Conservation (phyloP, 2,797 vertebrate genomes). For the Gouania willdenowi region DNA sequence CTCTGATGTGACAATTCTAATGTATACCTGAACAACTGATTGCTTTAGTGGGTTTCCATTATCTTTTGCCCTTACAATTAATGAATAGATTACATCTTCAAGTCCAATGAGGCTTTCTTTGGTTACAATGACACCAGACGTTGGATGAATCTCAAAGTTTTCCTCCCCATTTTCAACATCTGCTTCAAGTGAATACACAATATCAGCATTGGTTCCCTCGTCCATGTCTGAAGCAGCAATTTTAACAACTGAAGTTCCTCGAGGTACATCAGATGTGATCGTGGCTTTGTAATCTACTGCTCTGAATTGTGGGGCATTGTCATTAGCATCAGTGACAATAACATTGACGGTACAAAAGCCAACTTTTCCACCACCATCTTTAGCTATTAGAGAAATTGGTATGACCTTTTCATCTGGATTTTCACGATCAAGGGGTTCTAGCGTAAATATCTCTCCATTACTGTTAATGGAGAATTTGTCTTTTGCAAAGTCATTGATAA, state of each 20-base stretch:
- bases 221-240: conserved; percentile 92
- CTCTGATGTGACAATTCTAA: conserved; percentile 87
- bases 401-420: conserved; percentile 89
- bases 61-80: conserved; percentile 89
- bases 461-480: conserved; percentile 89
- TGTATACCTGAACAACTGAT: conserved; percentile 86
- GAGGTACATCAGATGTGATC: conserved; percentile 82
- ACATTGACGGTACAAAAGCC: conserved; percentile 92
- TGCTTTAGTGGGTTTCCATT: conserved; percentile 84
- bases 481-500: conserved; percentile 92
- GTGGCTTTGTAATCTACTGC: conserved; percentile 87
- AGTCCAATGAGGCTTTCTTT: conserved; percentile 96
- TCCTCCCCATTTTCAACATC: conserved; percentile 89
- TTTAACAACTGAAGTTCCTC: conserved; percentile 85
- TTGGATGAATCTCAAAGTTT: conserved; percentile 90
- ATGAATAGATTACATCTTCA: conserved; percentile 89
- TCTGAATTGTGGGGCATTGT: conserved; percentile 95
- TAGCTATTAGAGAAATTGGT: conserved; percentile 87
- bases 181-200: conserved; percentile 86
- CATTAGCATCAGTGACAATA: conserved; percentile 95
- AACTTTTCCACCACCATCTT: conserved; percentile 91
- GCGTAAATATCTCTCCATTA: conserved; percentile 87
- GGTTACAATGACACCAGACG: conserved; percentile 86
- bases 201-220: conserved; percentile 94
- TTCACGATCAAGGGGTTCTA: conserved; percentile 91